Percentiles rank a stretch among this genome's conserved stretches.
phyloP scores from a whole-genome alignment of 2,888 invertebrate genomes.

The Lathronympha strigana region DNA sequence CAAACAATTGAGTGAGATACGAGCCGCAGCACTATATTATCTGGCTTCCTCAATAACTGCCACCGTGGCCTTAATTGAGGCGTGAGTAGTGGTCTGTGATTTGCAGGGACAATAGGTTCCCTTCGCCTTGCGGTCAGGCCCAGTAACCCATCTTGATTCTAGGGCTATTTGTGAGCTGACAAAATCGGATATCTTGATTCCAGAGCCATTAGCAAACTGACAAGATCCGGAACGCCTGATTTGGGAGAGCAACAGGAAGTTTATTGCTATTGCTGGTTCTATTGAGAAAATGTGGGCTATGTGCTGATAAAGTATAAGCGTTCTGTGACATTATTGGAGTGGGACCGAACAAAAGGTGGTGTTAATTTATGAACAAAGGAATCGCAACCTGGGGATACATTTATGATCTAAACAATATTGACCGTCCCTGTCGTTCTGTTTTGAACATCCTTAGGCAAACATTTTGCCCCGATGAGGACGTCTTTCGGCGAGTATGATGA shows the following conservation, averaged over 20 bases:
- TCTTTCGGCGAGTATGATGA: background rate
- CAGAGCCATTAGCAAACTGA: constrained; percentile 5
- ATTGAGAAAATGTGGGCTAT: constrained; percentile 7
- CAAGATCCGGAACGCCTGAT: constrained; percentile 5
- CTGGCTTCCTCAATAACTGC: constrained; percentile 63
- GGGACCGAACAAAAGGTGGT: background rate
- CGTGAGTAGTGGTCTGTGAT: constrained; percentile 50
- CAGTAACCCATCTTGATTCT: constrained; percentile 31
- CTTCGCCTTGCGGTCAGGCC: constrained; percentile 30
- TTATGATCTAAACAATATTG: background rate
- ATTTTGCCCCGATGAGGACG: background rate
- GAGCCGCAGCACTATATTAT: constrained; percentile 51
- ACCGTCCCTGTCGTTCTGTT: background rate
- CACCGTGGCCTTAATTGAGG: constrained; percentile 58
- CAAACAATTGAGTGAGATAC: constrained; percentile 46
- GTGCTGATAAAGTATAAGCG: background rate
- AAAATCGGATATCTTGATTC: constrained; percentile 23
- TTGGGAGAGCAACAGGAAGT: constrained; percentile 19
- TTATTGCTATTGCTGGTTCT: constrained; percentile 14
- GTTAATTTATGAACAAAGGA: background rate
- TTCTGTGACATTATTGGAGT: background rate
- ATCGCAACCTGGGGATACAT: background rate
- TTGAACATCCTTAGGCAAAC: background rate
- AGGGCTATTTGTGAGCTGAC: constrained; percentile 15
- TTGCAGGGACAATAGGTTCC: constrained; percentile 37